A percentile compares a stretch with the other conserved stretches of the same genome.
phyloP scores from a whole-genome alignment of 2,113 vertebrate genomes.

The Megaleporinus macrocephalus region DNA sequence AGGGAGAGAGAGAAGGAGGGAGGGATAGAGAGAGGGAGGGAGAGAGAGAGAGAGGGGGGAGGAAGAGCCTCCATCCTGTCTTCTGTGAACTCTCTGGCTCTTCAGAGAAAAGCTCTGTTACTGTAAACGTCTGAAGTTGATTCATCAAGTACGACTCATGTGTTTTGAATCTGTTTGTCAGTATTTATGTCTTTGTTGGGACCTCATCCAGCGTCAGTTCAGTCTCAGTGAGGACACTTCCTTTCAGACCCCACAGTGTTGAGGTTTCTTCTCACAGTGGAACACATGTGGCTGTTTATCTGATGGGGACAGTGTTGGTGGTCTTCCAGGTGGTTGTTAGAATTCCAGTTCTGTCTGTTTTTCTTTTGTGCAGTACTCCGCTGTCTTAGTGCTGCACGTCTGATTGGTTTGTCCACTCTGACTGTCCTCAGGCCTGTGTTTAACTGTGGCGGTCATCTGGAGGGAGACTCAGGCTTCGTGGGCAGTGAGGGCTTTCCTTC shows the following conservation, averaged over 20 bases:
- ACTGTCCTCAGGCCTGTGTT: slow-evolving; percentile 82
- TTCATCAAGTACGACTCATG: background rate
- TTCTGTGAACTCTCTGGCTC: background rate
- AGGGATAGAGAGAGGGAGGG: background rate
- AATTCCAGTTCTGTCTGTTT: too few relatives aligned
- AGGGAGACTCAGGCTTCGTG: slow-evolving; percentile 82
- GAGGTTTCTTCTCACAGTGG: too few relatives aligned
- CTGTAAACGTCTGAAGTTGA: background rate
- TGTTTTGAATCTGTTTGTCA: background rate
- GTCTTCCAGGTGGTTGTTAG: too few relatives aligned
- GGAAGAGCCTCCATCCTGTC: background rate
- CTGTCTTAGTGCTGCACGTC: background rate
- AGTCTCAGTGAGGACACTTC: too few relatives aligned
- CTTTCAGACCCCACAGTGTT: too few relatives aligned
- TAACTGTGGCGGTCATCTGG: slow-evolving; percentile 85
- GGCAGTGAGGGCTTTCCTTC: slow-evolving; percentile 88
- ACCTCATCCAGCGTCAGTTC: too few relatives aligned
- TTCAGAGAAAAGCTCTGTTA: background rate
- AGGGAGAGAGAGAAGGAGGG: too few relatives aligned
- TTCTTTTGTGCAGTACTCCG: too few relatives aligned
- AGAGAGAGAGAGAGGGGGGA: background rate
- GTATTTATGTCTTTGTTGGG: too few relatives aligned
- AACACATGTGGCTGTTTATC: too few relatives aligned
- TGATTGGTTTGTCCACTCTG: background rate
- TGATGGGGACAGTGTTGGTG: too few relatives aligned